phyloP scores from a whole-genome alignment of 2,797 vertebrate genomes.

The Anableps anableps region DNA sequence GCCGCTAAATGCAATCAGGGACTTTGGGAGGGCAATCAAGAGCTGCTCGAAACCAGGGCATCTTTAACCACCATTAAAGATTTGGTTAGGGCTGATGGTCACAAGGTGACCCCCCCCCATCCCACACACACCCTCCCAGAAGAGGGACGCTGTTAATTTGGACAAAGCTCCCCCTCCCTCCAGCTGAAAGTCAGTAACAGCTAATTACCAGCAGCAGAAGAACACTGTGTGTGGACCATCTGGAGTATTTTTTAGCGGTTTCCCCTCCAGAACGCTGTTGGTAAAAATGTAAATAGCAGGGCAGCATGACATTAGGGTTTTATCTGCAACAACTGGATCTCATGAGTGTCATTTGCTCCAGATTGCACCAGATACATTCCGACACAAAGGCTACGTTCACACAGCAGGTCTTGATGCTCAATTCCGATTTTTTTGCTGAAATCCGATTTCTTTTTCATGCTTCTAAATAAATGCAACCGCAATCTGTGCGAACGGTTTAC shows the following conservation, averaged over 20 bases:
- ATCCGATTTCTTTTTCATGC: too few species aligned
- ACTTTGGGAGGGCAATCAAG: slow-evolving; percentile 63
- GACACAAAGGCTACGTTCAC: too few species aligned
- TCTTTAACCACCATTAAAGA: slow-evolving; percentile 61
- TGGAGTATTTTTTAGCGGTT: background rate
- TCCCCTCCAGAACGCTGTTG: background rate
- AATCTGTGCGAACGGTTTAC: too few species aligned
- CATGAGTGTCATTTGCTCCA: background rate
- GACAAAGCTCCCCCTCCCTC: slow-evolving; percentile 34
- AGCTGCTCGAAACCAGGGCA: slow-evolving; percentile 51
- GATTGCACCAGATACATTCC: too few species aligned
- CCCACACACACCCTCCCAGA: slow-evolving; percentile 21
- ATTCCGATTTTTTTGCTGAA: background rate
- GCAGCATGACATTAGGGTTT: background rate
- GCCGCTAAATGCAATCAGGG: slow-evolving; percentile 68
- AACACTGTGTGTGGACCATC: background rate
- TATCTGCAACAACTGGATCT: background rate
- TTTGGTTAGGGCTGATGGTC: slow-evolving; percentile 38
- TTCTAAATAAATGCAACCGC: too few species aligned
- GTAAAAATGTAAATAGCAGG: background rate
- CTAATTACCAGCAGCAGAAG: slow-evolving; percentile 34
- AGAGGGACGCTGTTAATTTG: slow-evolving; percentile 65
- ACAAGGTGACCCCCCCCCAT: slow-evolving; percentile 71
- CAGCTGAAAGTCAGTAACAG: slow-evolving; percentile 43
- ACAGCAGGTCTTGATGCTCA: too few species aligned